Evolutionary conservation across 2,797 vertebrate species (phyloP), one percentile per base, ranked within the genome.

Genomic region (Eulemur albifrons): DNA sequence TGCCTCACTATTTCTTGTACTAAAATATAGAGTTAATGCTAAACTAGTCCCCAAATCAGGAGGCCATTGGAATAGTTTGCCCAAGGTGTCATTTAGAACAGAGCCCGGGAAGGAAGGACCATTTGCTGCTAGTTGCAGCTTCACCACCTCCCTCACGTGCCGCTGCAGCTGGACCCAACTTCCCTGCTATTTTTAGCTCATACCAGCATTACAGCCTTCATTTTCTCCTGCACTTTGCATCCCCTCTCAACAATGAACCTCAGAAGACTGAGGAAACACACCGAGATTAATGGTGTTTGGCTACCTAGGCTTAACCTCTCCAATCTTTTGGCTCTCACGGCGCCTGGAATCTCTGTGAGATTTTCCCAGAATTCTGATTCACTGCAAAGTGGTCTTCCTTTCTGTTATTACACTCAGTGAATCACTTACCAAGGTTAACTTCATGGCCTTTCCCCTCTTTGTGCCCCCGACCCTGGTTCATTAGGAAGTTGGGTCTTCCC

Each of bases 331-430:
- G 50, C 32, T 96, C 50, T 52, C 27, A 2, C 7, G 12, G n/a
- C 17, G 32, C 70, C 14, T 77, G 40, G 82, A 97, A 69, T 84
- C 83, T 70, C 52, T 14, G 27, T 9, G 70, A 87, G 45, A 82
- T 84, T 95, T 94, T 75, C 94, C 72, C 96, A 82, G 89, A 94
- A 96, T 97, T 72, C 87, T 59, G 79, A 81, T 70, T 96, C 73
- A 88, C 43, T 72, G 23, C 63, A 77, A 93, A 77, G 25, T 7
- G 30, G 43, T 27, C 72, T 80, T 76, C 43, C 20, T 95, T 92
- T 92, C 81, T 73, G 38, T 72, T 79, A 65, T 75, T 96, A 11
- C 80, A 75, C 86, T 87, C 38, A n/a, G 72, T 17, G 45, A 95
- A 84, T 84, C 67, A 54, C 50, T 94, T 52, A 94, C 86, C 72